Base-by-base conservation (phyloP, 2,113 vertebrate species). In the Gymnocephalus cernua region DNA sequence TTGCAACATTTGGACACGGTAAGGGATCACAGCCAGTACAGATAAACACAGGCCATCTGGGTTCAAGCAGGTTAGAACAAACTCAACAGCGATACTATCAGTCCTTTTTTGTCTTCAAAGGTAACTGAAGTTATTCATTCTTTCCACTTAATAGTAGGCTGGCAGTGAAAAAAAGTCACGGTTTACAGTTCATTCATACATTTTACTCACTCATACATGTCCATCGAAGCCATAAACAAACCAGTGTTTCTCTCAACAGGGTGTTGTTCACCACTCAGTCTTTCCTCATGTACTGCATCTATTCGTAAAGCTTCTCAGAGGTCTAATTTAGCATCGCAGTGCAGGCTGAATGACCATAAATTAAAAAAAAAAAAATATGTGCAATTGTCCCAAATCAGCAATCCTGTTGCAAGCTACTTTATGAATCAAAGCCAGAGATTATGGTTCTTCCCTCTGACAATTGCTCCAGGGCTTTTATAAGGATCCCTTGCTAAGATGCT, bases 1-100 rank as follows among this genome's bases (percentile, higher is more conserved):
- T 82, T 78, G 85, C 84, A 84, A 82, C 84, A 87, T 78, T 86
- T 66, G 83, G 83, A 83, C 89, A 83, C 59, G 65, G 74, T 62
- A 13, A 82, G 53, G 74, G 83, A 91, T 79, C 84, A 67, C 64
- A 86, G 90, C 79, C 76, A 67, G 83, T 47, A 23, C 35, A 86
- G 87, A 88, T 89, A 90, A 92, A 91, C 89, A 89, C 66, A 57
- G 83, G 76, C 66, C 91, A 89, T 86, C 86, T 87, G 87, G 86
- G 91, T 58, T 74, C 71, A 77, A 38, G 56, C 72, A 19, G 25
- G 77, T 87, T 80, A 69, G 63, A 86, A 68, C 79, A 73, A 79
- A 88, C 59, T 75, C 73, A 41, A 38, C 64, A 13, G 47, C 3
- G 85, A 91, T 48, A 48, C 61, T 21, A 86, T 83, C 86, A n/a